Base-by-base conservation (phyloP, 2,888 invertebrate species). In the Hoplodrina ambigua region DNA sequence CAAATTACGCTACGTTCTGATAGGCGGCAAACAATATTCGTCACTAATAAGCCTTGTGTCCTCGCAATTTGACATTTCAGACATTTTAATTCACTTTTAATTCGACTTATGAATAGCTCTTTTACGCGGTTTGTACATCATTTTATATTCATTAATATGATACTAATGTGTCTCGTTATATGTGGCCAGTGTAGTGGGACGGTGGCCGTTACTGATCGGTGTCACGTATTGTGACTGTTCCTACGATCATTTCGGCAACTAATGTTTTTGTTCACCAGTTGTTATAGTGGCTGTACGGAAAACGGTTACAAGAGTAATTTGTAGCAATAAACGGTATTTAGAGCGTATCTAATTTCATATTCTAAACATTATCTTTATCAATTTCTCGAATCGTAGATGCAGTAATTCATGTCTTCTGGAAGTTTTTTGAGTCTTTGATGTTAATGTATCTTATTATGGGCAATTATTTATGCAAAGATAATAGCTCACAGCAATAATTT, bases 41-140 rank as follows among this genome's bases (percentile, higher is more conserved):
- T 85, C 87, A 86, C 89, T 94, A 94, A 93, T 92, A 93, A 90
- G 91, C 91, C 86, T 88, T 87, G 87, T 88, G 92, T 93, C 92
- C 94, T 92, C 91, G 91, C 92, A 92, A 93, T 94, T 94, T 92
- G 94, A 94, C 93, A 93, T 94, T 94, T 95, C 92, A 93, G 94
- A 93, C 92, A 90, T 93, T 94, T 93, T 94, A 95, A 95, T 94
- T 92, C 88, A 90, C 88, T 92, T 94, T 93, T 94, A 94, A 95
- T 95, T 91, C 89, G 87, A 91, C 86, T 92, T 92, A 93, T 94
- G 94, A 94, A 94, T 94, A 91, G 92, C 87, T 89, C 89, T 93
- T 94, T 95, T 95, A 95, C 93, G 92, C 92, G 89, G 90, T 93
- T 95, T 94, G 92, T 94, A 90, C 89, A 93, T 91, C 90, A 94